Conservation (phyloP, 2,888 invertebrate species). For the Pterostichus niger region DNA sequence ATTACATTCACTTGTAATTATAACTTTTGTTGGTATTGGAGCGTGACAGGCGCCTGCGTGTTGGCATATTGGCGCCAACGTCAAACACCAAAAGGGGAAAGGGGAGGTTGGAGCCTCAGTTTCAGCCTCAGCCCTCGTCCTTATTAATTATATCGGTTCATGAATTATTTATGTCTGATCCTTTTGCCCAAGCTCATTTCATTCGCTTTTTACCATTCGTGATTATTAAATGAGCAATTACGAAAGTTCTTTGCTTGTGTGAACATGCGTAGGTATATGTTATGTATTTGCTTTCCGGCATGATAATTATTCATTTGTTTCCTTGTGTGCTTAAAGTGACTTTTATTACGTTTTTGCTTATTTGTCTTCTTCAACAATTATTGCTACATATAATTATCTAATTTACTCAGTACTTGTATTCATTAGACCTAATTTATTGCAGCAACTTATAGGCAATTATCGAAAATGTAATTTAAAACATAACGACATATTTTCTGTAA, state of each 20-base stretch:
- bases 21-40: slow-evolving; percentile 31
- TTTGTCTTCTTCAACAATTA: neutral
- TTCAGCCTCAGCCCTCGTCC: neutral
- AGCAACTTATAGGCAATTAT: too few species aligned
- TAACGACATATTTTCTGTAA: too few species aligned
- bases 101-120: neutral
- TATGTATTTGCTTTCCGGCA: neutral
- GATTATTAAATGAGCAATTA: slow-evolving; percentile 49
- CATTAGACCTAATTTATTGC: neutral
- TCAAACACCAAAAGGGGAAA: neutral
- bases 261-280: neutral
- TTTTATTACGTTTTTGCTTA: neutral
- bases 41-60: slow-evolving; percentile 2
- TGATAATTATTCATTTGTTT: neutral
- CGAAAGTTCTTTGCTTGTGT: neutral
- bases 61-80: neutral
- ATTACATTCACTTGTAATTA: slow-evolving; percentile 37
- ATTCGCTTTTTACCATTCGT: slow-evolving; percentile 33
- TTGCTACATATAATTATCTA: neutral
- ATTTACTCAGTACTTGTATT: neutral
- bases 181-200: neutral
- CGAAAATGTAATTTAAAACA: too few species aligned
- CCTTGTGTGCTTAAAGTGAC: neutral
- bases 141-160: slow-evolving; percentile 45
- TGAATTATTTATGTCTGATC: slow-evolving; percentile 42